phyloP scores from a whole-genome alignment of 2,888 invertebrate species.

The Ferdinandea cuprea region DNA sequence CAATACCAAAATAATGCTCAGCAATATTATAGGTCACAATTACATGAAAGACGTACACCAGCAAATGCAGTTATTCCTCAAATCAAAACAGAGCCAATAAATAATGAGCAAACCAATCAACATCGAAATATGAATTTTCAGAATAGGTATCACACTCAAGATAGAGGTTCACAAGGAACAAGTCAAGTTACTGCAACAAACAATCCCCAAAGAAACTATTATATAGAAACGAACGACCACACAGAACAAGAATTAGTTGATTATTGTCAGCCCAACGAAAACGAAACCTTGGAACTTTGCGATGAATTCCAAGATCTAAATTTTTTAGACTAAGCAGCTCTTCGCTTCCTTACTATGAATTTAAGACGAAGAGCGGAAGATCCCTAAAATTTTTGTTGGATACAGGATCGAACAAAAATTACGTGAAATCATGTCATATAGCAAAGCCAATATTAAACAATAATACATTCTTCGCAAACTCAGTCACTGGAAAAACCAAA shows the following conservation, averaged over 20 bases:
- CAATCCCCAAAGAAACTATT: constrained; percentile 1
- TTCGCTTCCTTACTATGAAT: too few relatives aligned
- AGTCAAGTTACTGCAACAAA: neutral
- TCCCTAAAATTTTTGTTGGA: constrained; percentile 25
- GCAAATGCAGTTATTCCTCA: neutral
- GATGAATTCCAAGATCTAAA: constrained; percentile 15
- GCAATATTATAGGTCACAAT: too few relatives aligned
- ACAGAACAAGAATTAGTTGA: too few relatives aligned
- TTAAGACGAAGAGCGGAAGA: too few relatives aligned
- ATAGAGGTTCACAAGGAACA: too few relatives aligned
- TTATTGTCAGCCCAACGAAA: neutral
- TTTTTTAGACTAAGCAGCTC: too few relatives aligned
- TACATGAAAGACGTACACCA: too few relatives aligned
- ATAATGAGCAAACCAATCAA: neutral
- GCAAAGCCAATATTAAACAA: too few relatives aligned
- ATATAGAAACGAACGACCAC: constrained; percentile 1
- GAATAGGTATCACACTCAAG: too few relatives aligned
- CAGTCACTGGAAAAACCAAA: constrained; percentile 1
- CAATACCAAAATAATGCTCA: too few relatives aligned
- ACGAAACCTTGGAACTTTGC: constrained; percentile 6
- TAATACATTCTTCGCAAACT: constrained; percentile 11
- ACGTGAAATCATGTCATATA: too few relatives aligned
- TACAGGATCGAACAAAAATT: too few relatives aligned
- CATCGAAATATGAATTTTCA: neutral
- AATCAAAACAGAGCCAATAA: neutral